These are phyloP conservation scores for Sicus ferrugineus DNA, from an alignment of 2,888 invertebrate genomes.

Conservation along the genomic window DNA sequence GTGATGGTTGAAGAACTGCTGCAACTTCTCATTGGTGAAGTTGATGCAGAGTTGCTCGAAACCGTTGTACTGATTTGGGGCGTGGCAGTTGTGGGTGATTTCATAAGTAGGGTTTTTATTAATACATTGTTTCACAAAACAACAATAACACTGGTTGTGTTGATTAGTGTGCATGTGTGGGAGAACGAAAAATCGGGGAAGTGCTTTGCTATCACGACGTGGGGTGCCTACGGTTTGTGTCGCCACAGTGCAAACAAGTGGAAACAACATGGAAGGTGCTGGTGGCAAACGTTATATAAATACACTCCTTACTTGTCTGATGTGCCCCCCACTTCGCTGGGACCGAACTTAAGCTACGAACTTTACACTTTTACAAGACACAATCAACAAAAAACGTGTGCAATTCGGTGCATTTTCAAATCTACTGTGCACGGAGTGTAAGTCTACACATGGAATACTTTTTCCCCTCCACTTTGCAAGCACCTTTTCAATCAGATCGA, in stretches of 20 bases:
- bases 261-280: neutral
- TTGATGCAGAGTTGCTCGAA: slow-evolving; percentile 99
- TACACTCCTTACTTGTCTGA: neutral
- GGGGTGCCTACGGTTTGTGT: neutral
- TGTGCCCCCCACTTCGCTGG: neutral
- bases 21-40: slow-evolving; percentile 99
- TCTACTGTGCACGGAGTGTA: neutral
- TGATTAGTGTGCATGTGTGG: slow-evolving; percentile 23
- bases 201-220: too few species aligned
- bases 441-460: neutral
- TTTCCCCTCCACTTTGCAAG: neutral
- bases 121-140: neutral
- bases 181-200: too few species aligned
- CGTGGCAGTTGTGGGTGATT: neutral
- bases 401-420: too few species aligned
- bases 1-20: slow-evolving; percentile 99
- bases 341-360: neutral
- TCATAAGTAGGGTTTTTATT: neutral
- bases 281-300: too few species aligned
- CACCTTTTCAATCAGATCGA: slow-evolving; percentile 98
- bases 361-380: neutral
- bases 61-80: slow-evolving; percentile 84
- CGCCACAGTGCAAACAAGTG: too few species aligned
- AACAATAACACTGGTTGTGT: slow-evolving; percentile 6
- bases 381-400: neutral